Conservation (phyloP, 2,113 vertebrate species). For the Isurus oxyrinchus region DNA sequence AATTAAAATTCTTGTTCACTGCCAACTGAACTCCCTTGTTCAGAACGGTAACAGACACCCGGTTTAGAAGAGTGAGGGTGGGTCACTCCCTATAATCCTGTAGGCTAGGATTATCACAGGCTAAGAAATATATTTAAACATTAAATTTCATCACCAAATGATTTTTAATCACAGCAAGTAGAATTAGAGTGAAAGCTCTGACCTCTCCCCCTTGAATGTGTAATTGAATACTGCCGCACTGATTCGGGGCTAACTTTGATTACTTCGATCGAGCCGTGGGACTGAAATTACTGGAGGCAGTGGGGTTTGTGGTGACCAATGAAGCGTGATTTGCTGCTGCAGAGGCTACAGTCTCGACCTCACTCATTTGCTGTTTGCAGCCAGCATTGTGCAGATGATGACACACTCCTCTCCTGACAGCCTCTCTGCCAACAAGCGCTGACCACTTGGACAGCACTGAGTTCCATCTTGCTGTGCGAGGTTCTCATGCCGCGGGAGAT, state of each 20-base stretch:
- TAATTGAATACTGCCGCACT: not conserved
- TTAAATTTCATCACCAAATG: not conserved
- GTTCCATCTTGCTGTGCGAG: not conserved
- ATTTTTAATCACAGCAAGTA: not conserved
- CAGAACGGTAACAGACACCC: not conserved
- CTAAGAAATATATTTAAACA: not conserved
- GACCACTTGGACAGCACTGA: not conserved
- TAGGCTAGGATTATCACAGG: not conserved
- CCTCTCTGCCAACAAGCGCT: not conserved
- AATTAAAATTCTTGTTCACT: not conserved
- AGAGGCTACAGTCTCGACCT: not conserved
- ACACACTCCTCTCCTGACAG: not conserved
- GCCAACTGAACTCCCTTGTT: not conserved
- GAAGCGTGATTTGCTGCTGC: not conserved
- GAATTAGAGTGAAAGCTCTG: not conserved
- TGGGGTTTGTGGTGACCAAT: not conserved
- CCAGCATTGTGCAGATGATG: not conserved
- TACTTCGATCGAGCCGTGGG: not conserved
- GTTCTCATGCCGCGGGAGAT: not conserved
- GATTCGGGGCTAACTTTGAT: not conserved
- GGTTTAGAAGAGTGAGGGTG: not conserved
- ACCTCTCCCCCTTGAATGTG: not conserved
- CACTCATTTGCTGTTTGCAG: not conserved
- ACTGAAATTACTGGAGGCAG: not conserved
- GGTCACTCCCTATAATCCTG: not conserved